Conservation (phyloP, 2,797 vertebrate species). For the Aulostomus chinensis region DNA sequence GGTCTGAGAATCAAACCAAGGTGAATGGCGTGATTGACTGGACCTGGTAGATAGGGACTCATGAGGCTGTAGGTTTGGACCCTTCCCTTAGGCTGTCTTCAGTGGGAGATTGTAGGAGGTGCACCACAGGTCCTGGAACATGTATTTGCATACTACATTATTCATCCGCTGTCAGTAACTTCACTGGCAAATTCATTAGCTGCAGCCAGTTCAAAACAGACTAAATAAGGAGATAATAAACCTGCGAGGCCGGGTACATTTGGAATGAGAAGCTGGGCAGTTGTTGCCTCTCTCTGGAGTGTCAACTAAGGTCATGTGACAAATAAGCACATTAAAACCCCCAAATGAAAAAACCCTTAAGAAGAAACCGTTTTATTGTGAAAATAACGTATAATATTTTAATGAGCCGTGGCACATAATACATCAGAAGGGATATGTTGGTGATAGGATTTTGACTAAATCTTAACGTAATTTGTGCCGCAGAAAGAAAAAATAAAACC, state of each 20-base stretch:
- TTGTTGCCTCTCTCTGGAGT: slow-evolving; percentile 3
- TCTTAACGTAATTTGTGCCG: slow-evolving; percentile 30
- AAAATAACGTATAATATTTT: too few species aligned
- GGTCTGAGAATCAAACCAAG: slow-evolving; percentile 71
- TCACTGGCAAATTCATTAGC: slow-evolving; percentile 65
- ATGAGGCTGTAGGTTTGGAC: slow-evolving; percentile 50
- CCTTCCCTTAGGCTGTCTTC: slow-evolving; percentile 59
- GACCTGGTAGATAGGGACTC: slow-evolving; percentile 41
- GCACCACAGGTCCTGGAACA: slow-evolving; percentile 42
- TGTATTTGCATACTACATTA: slow-evolving; percentile 67
- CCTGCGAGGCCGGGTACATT: slow-evolving; percentile 25
- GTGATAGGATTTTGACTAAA: slow-evolving; percentile 28
- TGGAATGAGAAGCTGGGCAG: slow-evolving; percentile 12
- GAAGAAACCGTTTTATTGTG: too few species aligned
- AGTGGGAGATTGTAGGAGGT: slow-evolving; percentile 41
- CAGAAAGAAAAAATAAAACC: slow-evolving; percentile 8
- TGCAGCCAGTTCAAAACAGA: slow-evolving; percentile 33
- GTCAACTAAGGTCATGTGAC: slow-evolving; percentile 13
- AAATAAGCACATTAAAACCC: slow-evolving; percentile 12
- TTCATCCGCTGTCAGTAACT: slow-evolving; percentile 60
- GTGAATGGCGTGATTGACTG: slow-evolving; percentile 68
- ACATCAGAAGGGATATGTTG: too few species aligned
- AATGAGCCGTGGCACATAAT: too few species aligned
- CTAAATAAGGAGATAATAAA: slow-evolving; percentile 47
- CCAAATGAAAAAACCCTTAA: too few species aligned